Evolutionary conservation across 2,113 vertebrate species (phyloP).

Genomic region (Tinamus guttatus): DNA sequence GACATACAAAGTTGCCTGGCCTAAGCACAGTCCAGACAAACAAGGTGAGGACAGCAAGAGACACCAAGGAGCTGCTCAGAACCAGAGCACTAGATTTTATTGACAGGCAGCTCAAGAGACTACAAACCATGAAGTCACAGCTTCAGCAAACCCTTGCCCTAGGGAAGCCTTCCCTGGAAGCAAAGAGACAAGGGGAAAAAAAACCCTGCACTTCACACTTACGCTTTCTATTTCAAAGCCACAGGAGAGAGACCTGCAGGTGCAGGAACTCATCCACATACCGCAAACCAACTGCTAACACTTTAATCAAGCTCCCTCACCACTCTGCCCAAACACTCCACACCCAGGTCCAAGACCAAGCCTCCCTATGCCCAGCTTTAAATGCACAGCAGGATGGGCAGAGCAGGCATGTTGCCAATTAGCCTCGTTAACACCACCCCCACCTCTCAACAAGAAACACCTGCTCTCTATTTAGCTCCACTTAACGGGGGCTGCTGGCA

Average conservation of each 20-base stretch:
- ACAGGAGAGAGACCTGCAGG: not conserved
- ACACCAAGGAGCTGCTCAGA: not conserved
- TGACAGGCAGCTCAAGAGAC: not conserved
- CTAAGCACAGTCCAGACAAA: not conserved
- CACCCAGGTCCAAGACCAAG: not conserved
- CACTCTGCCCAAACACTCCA: not conserved
- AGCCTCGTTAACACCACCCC: not conserved
- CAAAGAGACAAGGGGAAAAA: not conserved
- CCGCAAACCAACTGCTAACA: not conserved
- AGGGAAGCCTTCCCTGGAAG: too few species aligned
- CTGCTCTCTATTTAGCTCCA: not conserved
- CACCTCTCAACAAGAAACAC: not conserved
- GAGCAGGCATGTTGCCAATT: not conserved
- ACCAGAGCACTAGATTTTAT: not conserved
- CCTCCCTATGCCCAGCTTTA: not conserved
- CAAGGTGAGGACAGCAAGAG: fast-evolving
- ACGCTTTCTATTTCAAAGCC: not conserved
- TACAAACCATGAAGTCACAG: not conserved
- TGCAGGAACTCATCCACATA: not conserved
- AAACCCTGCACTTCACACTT: not conserved
- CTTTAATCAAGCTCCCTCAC: not conserved
- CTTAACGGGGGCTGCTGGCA: not conserved
- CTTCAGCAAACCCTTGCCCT: too few species aligned
- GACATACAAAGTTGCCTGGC: fast-evolving
- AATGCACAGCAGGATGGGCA: not conserved